phyloP scores from a whole-genome alignment of 35 echinoderm and acorn worm genomes.

The Anneissia japonica region DNA sequence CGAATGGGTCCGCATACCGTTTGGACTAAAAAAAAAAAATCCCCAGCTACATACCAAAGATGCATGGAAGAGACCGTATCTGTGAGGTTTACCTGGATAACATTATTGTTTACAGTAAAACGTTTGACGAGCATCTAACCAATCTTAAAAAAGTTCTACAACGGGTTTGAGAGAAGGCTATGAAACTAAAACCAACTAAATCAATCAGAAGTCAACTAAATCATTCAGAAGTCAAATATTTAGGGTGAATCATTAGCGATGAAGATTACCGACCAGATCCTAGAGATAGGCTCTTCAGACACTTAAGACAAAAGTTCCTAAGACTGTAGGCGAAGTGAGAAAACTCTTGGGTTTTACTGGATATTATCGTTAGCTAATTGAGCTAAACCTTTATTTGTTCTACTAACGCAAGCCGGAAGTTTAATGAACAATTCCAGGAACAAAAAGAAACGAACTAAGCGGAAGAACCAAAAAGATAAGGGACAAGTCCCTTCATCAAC shows the following conservation, averaged over 20 bases:
- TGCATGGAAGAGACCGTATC: slow-evolving; percentile 26
- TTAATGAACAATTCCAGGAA: neutral
- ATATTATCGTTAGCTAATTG: slow-evolving; percentile 39
- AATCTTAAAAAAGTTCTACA: slow-evolving; percentile 19
- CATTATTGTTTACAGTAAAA: slow-evolving; percentile 48
- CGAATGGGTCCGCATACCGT: slow-evolving; percentile 39
- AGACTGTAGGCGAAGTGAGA: slow-evolving; percentile 37
- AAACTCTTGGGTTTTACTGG: slow-evolving; percentile 46
- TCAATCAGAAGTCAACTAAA: slow-evolving; percentile 47
- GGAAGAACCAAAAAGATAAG: neutral
- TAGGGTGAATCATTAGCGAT: slow-evolving; percentile 30
- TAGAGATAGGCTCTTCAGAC: slow-evolving; percentile 20
- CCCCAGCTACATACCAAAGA: slow-evolving; percentile 27
- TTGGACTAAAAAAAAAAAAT: slow-evolving; percentile 30
- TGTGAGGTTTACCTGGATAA: slow-evolving; percentile 47
- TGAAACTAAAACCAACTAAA: slow-evolving; percentile 49
- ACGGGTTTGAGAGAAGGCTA: slow-evolving; percentile 11
- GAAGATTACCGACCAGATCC: slow-evolving; percentile 39
- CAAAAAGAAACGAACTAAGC: neutral
- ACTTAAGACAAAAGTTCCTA: slow-evolving; percentile 36
- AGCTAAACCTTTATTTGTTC: slow-evolving; percentile 36
- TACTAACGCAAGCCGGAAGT: slow-evolving; percentile 4
- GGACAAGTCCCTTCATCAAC: slow-evolving; percentile 40
- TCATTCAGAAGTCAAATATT: slow-evolving; percentile 30
- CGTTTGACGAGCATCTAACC: slow-evolving; percentile 32